A percentile compares a stretch with the other conserved stretches of the same genome.
phyloP scores from a whole-genome alignment of 2,113 vertebrate species.

The Mus spicilegus region DNA sequence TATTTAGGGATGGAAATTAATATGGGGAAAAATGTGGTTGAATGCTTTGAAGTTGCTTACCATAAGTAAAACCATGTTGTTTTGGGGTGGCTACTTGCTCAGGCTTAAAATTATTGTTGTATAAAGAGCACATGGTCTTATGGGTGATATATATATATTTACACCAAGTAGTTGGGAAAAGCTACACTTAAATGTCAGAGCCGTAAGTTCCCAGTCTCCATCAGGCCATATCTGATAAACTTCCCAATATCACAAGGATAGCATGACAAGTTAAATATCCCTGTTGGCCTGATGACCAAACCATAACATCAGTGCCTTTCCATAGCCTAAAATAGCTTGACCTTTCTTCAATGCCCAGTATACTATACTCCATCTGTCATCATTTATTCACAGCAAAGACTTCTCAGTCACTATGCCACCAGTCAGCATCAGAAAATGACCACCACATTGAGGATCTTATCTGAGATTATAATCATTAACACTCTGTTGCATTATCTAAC shows the following conservation, averaged over 20 bases:
- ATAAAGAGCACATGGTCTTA: background rate
- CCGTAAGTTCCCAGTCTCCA: background rate
- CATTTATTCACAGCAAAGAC: conserved; percentile 39
- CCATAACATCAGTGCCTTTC: background rate
- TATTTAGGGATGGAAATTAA: background rate
- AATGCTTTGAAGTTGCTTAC: background rate
- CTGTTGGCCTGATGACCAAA: background rate
- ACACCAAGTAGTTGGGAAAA: background rate
- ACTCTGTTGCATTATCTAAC: conserved; percentile 25
- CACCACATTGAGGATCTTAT: conserved; percentile 43
- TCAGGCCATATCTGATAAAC: background rate
- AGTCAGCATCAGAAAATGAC: conserved; percentile 14
- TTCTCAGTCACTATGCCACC: conserved; percentile 49
- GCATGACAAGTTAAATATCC: conserved; percentile 3
- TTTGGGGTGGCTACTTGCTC: background rate
- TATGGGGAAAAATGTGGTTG: background rate
- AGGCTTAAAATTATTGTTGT: conserved; percentile 30
- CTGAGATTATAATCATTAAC: conserved; percentile 39
- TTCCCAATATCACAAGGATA: background rate
- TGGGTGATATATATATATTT: background rate
- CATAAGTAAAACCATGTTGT: background rate
- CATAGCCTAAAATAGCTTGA: background rate
- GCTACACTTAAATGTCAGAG: background rate
- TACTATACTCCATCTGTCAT: background rate
- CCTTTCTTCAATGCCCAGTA: conserved; percentile 38